Percentiles rank a stretch among this genome's conserved stretches.
Conservation (phyloP, 2,797 vertebrate species). For the Natrix natrix region DNA sequence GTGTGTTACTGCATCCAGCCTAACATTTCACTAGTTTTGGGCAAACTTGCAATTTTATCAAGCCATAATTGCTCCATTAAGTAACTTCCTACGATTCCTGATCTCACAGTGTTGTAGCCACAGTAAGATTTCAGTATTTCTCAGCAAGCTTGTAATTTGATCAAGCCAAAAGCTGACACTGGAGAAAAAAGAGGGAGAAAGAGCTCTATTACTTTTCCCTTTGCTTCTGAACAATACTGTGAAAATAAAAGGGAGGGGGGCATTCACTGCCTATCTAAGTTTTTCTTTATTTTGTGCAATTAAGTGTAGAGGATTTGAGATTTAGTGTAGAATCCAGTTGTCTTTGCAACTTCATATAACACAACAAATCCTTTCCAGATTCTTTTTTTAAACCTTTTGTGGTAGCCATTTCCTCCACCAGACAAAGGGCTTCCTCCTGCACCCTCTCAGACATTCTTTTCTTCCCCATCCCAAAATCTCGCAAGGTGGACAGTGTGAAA, state of each 20-base stretch:
- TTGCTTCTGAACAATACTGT: background rate
- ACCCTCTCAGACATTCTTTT: background rate
- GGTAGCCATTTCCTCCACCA: no score
- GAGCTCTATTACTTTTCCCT: background rate
- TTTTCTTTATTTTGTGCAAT: background rate
- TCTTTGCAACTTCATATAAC: background rate
- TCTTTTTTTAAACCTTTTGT: no score
- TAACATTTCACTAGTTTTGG: background rate
- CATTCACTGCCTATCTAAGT: background rate
- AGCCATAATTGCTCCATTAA: background rate
- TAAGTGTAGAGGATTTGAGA: background rate
- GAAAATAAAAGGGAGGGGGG: background rate
- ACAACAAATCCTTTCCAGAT: background rate
- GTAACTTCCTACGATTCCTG: background rate
- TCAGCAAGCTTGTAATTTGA: background rate
- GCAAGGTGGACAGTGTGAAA: constrained; percentile 46
- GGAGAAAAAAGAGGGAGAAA: background rate
- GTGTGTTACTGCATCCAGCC: background rate
- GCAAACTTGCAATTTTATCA: background rate
- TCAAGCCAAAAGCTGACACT: no score
- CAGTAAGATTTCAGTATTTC: background rate
- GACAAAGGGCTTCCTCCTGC: no score
- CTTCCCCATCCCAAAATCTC: background rate
- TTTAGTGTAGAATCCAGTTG: background rate
- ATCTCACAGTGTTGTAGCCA: background rate